Conservation (phyloP, 2,888 invertebrate species). For the Resseliella maxima region DNA sequence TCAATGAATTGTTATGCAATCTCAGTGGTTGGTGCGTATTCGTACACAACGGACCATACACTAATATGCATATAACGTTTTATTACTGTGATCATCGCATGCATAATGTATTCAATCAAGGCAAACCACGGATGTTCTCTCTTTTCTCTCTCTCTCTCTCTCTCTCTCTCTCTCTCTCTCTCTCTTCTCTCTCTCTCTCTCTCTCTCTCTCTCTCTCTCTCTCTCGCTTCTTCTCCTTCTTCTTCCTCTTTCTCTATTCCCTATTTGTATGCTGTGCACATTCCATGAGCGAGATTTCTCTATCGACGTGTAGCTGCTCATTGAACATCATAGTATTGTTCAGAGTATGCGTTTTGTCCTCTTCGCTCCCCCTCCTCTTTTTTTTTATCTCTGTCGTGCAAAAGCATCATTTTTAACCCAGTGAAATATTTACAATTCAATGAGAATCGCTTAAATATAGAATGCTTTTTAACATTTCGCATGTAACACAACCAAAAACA, state of each 20-base stretch:
- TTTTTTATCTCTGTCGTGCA: too few relatives aligned
- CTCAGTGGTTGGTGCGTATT: neutral
- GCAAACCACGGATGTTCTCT: slow-evolving; percentile 10
- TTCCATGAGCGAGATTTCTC: neutral
- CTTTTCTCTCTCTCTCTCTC: neutral
- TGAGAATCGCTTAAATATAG: neutral
- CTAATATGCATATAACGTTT: slow-evolving; percentile 31
- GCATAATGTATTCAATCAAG: slow-evolving; percentile 43
- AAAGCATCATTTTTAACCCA: slow-evolving; percentile 2
- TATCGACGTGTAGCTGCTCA: neutral
- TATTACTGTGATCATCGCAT: slow-evolving; percentile 22
- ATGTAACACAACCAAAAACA: neutral
- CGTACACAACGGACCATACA: slow-evolving; percentile 25
- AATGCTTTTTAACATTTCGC: neutral
- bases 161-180: neutral
- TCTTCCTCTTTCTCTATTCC: too few relatives aligned
- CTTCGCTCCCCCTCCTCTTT: neutral
- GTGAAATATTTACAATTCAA: slow-evolving; percentile 7
- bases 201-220: neutral
- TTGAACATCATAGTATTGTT: neutral
- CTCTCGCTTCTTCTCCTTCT: neutral
- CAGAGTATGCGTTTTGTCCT: neutral
- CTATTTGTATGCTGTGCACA: too few relatives aligned
- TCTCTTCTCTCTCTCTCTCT: neutral
- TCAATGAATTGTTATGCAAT: slow-evolving; percentile 48